Base-by-base conservation (phyloP, 2,797 vertebrate genomes). In the Fratercula arctica region DNA sequence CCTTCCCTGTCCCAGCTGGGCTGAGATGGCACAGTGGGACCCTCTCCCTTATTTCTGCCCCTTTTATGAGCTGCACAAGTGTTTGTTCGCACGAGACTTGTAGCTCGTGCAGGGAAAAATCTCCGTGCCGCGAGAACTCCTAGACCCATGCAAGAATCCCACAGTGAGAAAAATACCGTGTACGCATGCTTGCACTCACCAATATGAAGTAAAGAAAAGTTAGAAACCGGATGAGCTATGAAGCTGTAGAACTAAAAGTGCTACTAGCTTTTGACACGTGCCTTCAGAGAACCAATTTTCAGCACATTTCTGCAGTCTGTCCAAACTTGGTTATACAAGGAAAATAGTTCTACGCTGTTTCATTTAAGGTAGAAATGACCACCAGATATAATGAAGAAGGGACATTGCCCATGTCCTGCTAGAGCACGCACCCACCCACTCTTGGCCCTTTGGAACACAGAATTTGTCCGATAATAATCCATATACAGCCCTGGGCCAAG, bases 21-120 rank as follows among this genome's bases (percentile, higher is more conserved):
- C 67, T 46, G 29, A 51, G 37, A 33, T 4, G 15, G 35, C 43
- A 23, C 53, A 56, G 54, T 12, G 48, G 68, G 67, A 80, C 9
- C 13, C 53, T 48, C 25, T 72, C 43, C 67, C 25, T 50, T 28
- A 18, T 59, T 76, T 54, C 26, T 83, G 15, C 20, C 3, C 3
- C 33, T 69, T 67, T 56, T 60, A 39, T 1, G 1, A 67, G 21
- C n/a, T 39, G 41, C n/a, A 21, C 29, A 24, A 41, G 37, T 1
- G 0, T 5, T 29, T 29, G 13, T 67, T 70, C 35, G 13, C 16
- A 33, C 0, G 1, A 69, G 28, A 43, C 16, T 13, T 64, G 63
- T 9, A 68, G 7, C 14, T 64, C 12, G 5, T 4, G 11, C 41
- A 66, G 24, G 18, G 26, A 35, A 48, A 84, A 70, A 8, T 26